Conservation (phyloP, 2,888 invertebrate species). For the Helicoverpa assulta region DNA sequence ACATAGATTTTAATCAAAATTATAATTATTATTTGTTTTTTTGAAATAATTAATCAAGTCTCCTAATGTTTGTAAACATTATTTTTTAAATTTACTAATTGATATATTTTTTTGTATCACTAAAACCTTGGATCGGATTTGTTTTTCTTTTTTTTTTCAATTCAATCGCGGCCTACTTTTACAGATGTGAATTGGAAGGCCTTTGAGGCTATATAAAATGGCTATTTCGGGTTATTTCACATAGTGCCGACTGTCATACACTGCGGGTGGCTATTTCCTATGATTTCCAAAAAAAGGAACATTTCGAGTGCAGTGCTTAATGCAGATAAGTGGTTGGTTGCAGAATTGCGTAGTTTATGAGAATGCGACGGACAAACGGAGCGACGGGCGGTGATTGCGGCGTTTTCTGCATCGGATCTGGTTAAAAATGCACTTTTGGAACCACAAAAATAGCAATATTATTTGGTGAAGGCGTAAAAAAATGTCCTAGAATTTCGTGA, state of each 20-base stretch:
- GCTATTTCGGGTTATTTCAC: constrained; percentile 24
- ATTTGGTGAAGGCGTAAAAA: no score
- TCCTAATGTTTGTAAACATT: no score
- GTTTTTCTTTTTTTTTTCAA: background rate
- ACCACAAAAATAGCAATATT: background rate
- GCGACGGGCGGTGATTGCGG: constrained; percentile 53
- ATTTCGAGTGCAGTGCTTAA: constrained; percentile 53
- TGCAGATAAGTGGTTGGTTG: constrained; percentile 54
- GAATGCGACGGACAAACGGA: constrained; percentile 55
- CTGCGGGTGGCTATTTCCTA: constrained; percentile 77
- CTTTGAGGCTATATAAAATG: background rate
- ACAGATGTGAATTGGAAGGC: background rate
- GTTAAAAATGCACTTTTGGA: constrained; percentile 40
- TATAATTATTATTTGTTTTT: background rate
- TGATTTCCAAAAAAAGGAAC: constrained; percentile 20
- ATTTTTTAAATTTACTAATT: background rate
- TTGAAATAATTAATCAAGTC: no score
- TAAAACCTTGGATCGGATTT: background rate
- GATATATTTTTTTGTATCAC: background rate
- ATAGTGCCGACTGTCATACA: constrained; percentile 81
- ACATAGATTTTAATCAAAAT: constrained; percentile 24
- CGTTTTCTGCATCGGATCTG: constrained; percentile 60
- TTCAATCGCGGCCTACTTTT: background rate
- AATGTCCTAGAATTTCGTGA: no score
- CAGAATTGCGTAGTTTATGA: constrained; percentile 49